Conservation (phyloP, 2,888 invertebrate species). For the Dinocampus coccinellae region DNA sequence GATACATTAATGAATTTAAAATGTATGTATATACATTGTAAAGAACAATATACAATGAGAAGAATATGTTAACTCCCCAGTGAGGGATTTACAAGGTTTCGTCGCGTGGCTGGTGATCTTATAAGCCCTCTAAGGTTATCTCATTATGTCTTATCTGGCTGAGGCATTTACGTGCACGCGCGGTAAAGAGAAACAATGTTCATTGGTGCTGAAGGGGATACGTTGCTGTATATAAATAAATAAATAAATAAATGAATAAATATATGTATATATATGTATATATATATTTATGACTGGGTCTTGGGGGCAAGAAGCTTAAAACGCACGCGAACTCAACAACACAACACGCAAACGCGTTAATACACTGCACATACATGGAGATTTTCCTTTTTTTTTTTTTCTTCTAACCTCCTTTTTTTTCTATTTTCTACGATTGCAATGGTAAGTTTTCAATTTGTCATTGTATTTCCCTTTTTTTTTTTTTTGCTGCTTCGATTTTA, state of each 20-base stretch:
- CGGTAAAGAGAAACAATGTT: background rate
- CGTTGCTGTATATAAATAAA: background rate
- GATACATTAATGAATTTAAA: background rate
- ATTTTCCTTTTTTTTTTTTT: background rate
- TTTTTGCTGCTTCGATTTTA: no score
- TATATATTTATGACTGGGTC: background rate
- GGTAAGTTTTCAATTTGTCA: background rate
- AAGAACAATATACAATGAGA: slow-evolving; percentile 25
- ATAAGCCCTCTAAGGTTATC: slow-evolving; percentile 68
- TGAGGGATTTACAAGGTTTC: slow-evolving; percentile 68
- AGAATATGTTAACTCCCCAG: slow-evolving; percentile 41
- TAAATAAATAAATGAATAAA: no score
- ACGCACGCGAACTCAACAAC: slow-evolving; percentile 61
- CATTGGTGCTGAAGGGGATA: slow-evolving; percentile 14
- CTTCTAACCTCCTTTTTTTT: slow-evolving; percentile 18
- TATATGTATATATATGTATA: background rate
- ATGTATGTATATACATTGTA: background rate
- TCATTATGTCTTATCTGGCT: slow-evolving; percentile 68
- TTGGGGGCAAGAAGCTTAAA: slow-evolving; percentile 57
- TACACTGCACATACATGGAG: slow-evolving; percentile 2
- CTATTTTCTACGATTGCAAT: background rate
- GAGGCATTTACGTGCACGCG: slow-evolving; percentile 40
- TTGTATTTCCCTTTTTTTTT: background rate
- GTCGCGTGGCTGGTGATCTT: slow-evolving; percentile 69
- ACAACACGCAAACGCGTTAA: slow-evolving; percentile 40